phyloP scores from a whole-genome alignment of 2,888 invertebrate genomes.

The Ophion costatus region DNA sequence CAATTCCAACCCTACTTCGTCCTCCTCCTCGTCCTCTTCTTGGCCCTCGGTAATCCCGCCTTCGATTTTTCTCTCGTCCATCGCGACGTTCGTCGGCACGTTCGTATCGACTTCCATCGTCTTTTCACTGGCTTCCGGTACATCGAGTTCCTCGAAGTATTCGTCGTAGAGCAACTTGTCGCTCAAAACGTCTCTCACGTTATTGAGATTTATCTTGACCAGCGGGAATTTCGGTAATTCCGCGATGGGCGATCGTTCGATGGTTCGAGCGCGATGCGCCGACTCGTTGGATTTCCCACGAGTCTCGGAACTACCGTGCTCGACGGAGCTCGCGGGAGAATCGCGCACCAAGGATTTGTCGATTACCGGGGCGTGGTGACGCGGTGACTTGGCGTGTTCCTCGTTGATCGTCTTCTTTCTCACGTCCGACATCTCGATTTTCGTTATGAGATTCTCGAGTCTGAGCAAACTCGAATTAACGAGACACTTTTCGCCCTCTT shows the following conservation, averaged over 20 bases:
- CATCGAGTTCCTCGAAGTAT: background rate
- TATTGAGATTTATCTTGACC: conserved; percentile 59
- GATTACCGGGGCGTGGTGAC: background rate
- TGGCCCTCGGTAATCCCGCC: background rate
- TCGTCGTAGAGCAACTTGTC: conserved; percentile 24
- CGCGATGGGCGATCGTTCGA: conserved; percentile 17
- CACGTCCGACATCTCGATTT: conserved; percentile 75
- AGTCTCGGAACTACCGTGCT: background rate
- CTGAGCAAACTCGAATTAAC: conserved; percentile 80
- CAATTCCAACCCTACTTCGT: conserved; percentile 51
- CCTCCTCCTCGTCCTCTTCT: conserved; percentile 52
- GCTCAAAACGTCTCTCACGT: conserved; percentile 44
- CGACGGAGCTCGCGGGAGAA: background rate
- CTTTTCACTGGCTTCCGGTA: background rate
- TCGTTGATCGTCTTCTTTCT: conserved; percentile 28
- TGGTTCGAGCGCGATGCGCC: background rate
- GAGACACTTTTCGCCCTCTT: conserved; percentile 79
- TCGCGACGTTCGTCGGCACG: background rate
- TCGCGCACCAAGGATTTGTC: background rate
- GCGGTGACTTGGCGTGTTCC: conserved; percentile 2
- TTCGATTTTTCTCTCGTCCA: background rate
- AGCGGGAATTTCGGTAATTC: conserved; percentile 36
- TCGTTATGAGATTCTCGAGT: conserved; percentile 79
- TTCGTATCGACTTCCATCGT: background rate
- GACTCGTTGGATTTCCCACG: background rate